Base-by-base conservation (phyloP, 1,140 invertebrate genomes). In the Hypothenemus hampei region DNA sequence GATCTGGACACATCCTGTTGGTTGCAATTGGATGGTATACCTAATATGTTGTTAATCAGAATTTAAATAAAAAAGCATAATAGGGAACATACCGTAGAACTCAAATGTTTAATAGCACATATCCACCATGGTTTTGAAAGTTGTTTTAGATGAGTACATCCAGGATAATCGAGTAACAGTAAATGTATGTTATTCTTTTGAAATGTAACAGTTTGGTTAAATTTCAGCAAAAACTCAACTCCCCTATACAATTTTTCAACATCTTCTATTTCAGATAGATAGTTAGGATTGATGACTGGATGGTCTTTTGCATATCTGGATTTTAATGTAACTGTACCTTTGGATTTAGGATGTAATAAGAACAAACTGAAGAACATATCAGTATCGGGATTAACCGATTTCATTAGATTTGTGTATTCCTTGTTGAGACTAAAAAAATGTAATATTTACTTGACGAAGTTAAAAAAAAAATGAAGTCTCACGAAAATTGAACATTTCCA, bases 251-350 rank as follows among this genome's bases (percentile, higher is more conserved):
- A 72, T 10, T 83, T 76, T 53, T 80, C 73, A 24, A 85, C 62
- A 62, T 89, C 86, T 29, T 39, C 22, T 15, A n/a, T 69, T 64
- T 86, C 69, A 3, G 75, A 68, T 35, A 87, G 81, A 62, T 88
- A 91, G 52, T 88, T 87, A 1, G 89, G 82, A 63, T 89, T 78
- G 13, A 95, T 82, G 11, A 81, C 68, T 0, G 92, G 92, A 62
- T 85, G 81, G 13, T 81, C 76, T 35, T 79, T 77, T 0, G 88
- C 87, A 73, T 91, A 80, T 35, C 68, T 80, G 51, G 75, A 80
- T 53, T 75, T 71, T 2, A 92, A 70, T 65, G 77, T 77, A 21
- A 93, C 77, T 55, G 73, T 76, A 3, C 89, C 90, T 44, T 75
- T 77, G 23, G 84, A 87, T 69, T 85, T 83, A 1, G 90, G 89